Evolutionary conservation across 2,888 invertebrate genomes (phyloP), one percentile per base, ranked within the genome.

Genomic region (Tholera decimalis): DNA sequence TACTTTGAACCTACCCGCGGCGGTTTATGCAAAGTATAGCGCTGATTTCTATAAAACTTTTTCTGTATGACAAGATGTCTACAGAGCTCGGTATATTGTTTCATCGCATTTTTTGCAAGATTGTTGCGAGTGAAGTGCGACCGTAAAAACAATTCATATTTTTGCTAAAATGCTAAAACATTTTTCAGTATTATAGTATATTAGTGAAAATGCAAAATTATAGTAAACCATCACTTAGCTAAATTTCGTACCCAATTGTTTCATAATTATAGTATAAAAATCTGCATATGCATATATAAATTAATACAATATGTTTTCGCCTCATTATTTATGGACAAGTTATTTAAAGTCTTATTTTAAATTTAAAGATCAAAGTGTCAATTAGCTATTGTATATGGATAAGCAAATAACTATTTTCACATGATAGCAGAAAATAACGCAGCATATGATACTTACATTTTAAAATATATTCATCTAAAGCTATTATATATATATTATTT

Each of bases 331-430:
- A 53, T 22, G 33, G 18, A 56, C 37, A 11, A 72, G 73, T 50
- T 22, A 35, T 51, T 53, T 43, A 22, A 47, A 53, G 37, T 47
- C 55, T 54, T 47, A 24, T 75, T 71, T 61, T 44, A 60, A 55
- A 76, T 58, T 63, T 51, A 76, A 62, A 76, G 60, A 63, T 66
- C 65, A 75, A 76, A 60, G 57, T 74, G 65, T 61, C 76, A 75
- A 60, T 75, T 65, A 75, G 24, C 53, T 39, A 64, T 43, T 53
- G 28, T 37, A 41, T 55, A 61, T 59, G 65, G 61, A 70, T 71
- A 62, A 71, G 53, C 26, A 43, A 54, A 46, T 41, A 54, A 49
- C 26, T 3, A 73, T 56, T 56, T 41, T 47, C 22, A 22, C 18
- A 41, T 8, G 15, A 43, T 43, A 47, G 54, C 68, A 43, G 30